These are phyloP conservation scores for Patiria miniata DNA, from an alignment of 35 echinoderm and acorn worm genomes.

Conservation along the genomic window DNA sequence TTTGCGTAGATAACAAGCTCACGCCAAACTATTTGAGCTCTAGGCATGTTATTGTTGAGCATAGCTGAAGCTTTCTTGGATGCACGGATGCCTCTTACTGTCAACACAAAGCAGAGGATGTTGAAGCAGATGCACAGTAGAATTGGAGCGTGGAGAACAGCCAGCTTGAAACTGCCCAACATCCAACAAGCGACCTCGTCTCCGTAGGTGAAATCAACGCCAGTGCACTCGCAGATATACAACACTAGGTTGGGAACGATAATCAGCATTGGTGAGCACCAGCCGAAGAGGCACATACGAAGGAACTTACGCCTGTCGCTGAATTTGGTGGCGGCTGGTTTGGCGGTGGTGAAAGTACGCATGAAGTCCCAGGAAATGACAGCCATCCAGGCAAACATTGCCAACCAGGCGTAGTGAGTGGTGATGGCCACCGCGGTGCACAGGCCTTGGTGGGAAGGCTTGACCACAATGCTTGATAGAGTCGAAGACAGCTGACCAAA, in stretches of 20 bases:
- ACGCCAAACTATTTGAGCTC: not conserved
- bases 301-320: not conserved
- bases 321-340: not conserved
- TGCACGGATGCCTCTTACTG: constrained; percentile 27
- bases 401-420: constrained; percentile 13
- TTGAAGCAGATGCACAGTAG: not conserved
- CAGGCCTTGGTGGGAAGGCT: not conserved
- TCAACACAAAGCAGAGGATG: not conserved
- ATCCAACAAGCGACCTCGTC: constrained; percentile 36
- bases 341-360: not conserved
- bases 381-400: constrained; percentile 40
- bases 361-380: constrained; percentile 19
- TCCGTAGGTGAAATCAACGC: constrained; percentile 15
- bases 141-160: not conserved
- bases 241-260: constrained; percentile 16
- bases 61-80: not conserved
- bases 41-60: not conserved
- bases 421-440: not conserved
- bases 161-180: not conserved
- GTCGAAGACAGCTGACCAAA: not conserved
- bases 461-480: not conserved
- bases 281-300: not conserved
- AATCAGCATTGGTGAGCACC: not conserved
- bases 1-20: constrained; percentile 30
- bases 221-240: constrained; percentile 15